Conservation (phyloP, 2,113 vertebrate species). For the Nematolebias whitei region DNA sequence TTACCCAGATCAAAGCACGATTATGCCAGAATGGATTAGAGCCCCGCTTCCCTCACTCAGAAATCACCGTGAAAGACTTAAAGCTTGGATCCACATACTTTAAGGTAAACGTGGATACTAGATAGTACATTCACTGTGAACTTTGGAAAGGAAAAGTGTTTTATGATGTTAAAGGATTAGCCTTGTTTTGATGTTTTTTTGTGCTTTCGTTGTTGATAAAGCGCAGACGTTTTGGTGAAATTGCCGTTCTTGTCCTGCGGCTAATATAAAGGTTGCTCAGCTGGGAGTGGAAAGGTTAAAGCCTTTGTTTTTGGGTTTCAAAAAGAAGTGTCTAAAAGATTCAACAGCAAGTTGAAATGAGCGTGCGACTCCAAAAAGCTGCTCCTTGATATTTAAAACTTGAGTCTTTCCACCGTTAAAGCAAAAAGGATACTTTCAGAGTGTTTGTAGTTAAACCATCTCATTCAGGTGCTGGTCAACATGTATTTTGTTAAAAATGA, state of each 20-base stretch:
- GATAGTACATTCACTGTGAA: conserved; percentile 5
- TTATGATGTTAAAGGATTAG: conserved; percentile 18
- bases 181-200: not conserved
- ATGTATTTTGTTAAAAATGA: conserved; percentile 60
- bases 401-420: conserved; percentile 13
- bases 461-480: conserved; percentile 32
- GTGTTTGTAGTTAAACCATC: conserved; percentile 20
- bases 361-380: conserved; percentile 2
- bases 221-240: conserved; percentile 17
- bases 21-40: conserved; percentile 68
- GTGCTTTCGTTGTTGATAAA: conserved; percentile 13
- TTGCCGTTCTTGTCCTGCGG: conserved; percentile 26
- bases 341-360: conserved; percentile 8
- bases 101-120: conserved; percentile 40
- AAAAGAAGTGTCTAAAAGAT: conserved; percentile 23
- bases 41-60: conserved; percentile 57
- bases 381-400: not conserved
- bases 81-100: conserved; percentile 42
- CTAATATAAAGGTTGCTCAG: conserved; percentile 44
- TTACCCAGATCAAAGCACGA: conserved; percentile 74
- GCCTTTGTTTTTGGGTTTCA: conserved; percentile 22
- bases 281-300: conserved; percentile 44
- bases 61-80: conserved; percentile 41
- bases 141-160: conserved; percentile 5
- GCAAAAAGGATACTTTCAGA: conserved; percentile 15